Evolutionary conservation across 2,113 vertebrate genomes (phyloP), one percentile per base, ranked within the genome.

Genomic region (Halcyon malimbica): DNA sequence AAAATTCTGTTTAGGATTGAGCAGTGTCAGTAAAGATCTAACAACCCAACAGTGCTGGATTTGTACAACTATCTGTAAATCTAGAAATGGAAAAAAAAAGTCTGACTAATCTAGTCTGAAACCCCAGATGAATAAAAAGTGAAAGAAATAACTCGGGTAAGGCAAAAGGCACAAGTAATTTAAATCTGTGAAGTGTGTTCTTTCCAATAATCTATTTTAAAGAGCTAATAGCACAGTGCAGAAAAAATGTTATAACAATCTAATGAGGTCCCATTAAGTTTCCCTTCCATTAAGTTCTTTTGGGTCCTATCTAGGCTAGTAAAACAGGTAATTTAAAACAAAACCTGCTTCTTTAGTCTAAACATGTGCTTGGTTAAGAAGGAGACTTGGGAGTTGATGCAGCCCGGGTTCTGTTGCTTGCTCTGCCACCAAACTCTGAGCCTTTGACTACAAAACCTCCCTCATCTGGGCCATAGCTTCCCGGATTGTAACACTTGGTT

Each of bases 201-300:
- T 89, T 89, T 75, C 89, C 18, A 2, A 96, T 96, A 95, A 96
- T 97, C 91, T 92, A 85, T 96, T 97, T 96, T 89, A 94, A 93
- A 96, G 91, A 94, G 90, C 87, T 96, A 94, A 93, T 94, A 94
- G 94, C 89, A 88, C 54, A 50, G 88, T 69, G 81, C 75, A 96
- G 92, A 76, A 96, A 94, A 97, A 96, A 96, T 93, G 91, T 95
- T 97, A 87, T 95, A 96, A 94, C 74, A 93, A 57, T 87, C 93
- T 96, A 96, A 96, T 95, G 95, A 97, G 94, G 74, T 96, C 78
- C 91, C 93, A 96, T 97, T 96, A 96, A 96, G 93, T 81, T 96
- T 96, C 81, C 37, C 50, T 96, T 96, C 91, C 93, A 93, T 91
- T 96, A 90, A 84, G 91, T 96, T 94, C 94, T 95, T 97, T 94